Conservation (phyloP, 2,113 vertebrate genomes). For the Nesoenas mayeri region DNA sequence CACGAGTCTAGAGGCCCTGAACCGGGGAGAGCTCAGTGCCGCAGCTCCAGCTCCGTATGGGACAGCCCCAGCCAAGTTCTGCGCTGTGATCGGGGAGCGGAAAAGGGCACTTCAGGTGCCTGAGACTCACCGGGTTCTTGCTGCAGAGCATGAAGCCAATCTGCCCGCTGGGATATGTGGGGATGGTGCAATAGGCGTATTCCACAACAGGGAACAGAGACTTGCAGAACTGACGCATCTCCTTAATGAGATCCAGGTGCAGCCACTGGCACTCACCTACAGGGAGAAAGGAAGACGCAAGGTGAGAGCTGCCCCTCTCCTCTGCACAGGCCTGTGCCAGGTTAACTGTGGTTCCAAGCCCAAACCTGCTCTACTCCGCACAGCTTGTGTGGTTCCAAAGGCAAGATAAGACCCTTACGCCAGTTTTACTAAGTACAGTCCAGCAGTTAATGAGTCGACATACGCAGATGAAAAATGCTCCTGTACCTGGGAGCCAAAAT, state of each 20-base stretch:
- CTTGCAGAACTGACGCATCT: constrained; percentile 96
- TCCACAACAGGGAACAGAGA: constrained; percentile 94
- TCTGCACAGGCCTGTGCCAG: background rate
- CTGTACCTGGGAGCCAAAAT: background rate
- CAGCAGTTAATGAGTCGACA: background rate
- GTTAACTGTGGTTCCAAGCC: background rate
- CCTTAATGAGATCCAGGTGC: constrained; percentile 96
- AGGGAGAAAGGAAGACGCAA: background rate
- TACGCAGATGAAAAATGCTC: background rate
- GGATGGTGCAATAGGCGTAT: constrained; percentile 96
- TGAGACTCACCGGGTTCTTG: constrained; percentile 87
- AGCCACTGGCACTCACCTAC: constrained; percentile 98
- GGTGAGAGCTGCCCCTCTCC: constrained; percentile 31
- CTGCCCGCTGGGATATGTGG: constrained; percentile 96
- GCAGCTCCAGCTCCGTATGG: background rate
- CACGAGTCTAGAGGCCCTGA: background rate
- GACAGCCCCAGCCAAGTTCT: background rate
- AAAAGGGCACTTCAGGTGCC: background rate
- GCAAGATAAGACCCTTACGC: background rate
- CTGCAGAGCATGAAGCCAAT: constrained; percentile 99
- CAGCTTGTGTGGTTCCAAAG: background rate
- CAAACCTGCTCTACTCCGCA: background rate
- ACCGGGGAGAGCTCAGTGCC: background rate
- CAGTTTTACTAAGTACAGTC: background rate
- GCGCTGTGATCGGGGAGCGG: accelerated